Percentiles rank a stretch among this genome's conserved stretches.
These are phyloP conservation scores for Allolobophora icterica DNA, from an alignment of 2,888 invertebrate species.

Conservation along the genomic window DNA sequence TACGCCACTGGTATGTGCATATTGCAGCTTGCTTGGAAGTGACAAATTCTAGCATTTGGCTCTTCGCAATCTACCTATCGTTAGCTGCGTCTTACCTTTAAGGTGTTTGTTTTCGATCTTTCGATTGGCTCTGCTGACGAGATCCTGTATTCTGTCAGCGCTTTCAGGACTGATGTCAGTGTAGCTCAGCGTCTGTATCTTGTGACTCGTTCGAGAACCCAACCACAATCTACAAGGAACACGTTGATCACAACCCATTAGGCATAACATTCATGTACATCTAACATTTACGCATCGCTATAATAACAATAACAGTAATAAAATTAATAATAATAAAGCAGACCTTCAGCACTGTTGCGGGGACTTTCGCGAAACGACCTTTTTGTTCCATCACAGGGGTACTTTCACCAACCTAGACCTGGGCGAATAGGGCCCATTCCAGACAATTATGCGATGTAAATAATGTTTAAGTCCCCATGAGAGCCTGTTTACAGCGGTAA, in stretches of 20 bases:
- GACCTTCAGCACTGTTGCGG: no score
- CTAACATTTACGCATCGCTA: not conserved
- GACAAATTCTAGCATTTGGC: no score
- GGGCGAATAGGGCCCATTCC: no score
- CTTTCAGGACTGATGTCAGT: constrained; percentile 32
- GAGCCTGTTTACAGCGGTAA: no score
- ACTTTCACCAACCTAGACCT: no score
- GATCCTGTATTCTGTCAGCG: constrained; percentile 30
- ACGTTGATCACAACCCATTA: not conserved
- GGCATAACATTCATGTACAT: not conserved
- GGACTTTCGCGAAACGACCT: no score
- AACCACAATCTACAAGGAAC: constrained; percentile 31
- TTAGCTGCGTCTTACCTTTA: not conserved
- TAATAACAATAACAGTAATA: not conserved
- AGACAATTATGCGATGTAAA: no score
- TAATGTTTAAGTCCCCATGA: no score
- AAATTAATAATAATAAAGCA: no score
- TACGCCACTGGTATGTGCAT: no score
- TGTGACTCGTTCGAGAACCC: constrained; percentile 25
- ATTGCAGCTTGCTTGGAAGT: no score
- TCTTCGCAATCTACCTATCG: not conserved
- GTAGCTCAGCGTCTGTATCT: constrained; percentile 31
- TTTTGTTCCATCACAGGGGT: no score
- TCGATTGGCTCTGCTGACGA: constrained; percentile 32
- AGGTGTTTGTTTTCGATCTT: constrained; percentile 32